Base-by-base conservation (phyloP, 1,140 invertebrate genomes). In the Bombus affinis region DNA sequence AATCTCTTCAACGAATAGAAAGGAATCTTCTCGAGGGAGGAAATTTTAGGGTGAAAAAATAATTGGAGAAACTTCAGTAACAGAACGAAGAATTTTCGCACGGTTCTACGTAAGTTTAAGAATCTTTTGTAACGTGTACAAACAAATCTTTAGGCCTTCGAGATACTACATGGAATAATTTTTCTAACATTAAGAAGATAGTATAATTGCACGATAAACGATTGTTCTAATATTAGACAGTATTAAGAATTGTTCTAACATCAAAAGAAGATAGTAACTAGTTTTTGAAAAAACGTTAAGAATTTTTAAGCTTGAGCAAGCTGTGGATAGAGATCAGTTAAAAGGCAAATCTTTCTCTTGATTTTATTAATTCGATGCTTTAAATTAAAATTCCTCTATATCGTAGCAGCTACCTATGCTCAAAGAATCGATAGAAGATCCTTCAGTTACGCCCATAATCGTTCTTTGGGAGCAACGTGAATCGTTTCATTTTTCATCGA, bases 401-500 rank as follows among this genome's bases (percentile, higher is more conserved):
- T 35, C 9, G 2, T 10, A 13, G 18, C 5, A 10, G 3, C 66
- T 37, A 10, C 0, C 66, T 75, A 53, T 22, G 47, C 10, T 35
- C 12, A 6, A 32, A 53, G 22, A 28, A 13, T 75, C 42, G 42
- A 75, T 2, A 25, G 32, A 15, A 44, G n/a, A 47, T 62, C 8
- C 18, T 39, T 42, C 42, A 37, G 77, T 53, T 70, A 70, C 65
- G 78, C 65, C 78, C 1, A n/a, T 70, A 53, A 80, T 68, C 77
- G n/a, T 68, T 32, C 35, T 76, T 62, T 42, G 13, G 28, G 3
- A 6, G 12, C 10, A 25, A 15, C 42, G 13, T 53, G n/a, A n/a
- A 44, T 47, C 22, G 35, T 53, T 13, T 32, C 68, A 73, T 73
- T 81, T 73, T 73, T 81, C 70, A 57, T 86, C 53, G 71, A 28